A percentile compares a stretch with the other conserved stretches of the same genome.
Conservation (phyloP, 1,140 invertebrate species). For the Matsumurasca onukii region DNA sequence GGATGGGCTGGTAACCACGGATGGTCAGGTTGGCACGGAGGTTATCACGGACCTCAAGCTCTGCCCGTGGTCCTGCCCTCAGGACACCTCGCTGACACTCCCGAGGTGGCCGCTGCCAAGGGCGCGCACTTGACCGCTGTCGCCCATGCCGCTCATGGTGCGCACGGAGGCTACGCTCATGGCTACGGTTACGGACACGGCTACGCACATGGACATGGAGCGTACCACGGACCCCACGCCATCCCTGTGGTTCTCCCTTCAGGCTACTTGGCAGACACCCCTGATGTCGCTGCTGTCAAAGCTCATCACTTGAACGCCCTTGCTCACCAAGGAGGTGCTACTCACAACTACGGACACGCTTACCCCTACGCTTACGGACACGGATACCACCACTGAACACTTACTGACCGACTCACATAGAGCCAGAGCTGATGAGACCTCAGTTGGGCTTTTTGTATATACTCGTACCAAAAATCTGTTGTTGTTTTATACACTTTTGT, state of each 20-base stretch:
- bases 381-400: conserved; percentile 38
- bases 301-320: conserved; percentile 54
- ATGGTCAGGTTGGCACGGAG: not conserved
- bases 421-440: conserved; percentile 24
- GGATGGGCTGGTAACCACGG: conserved; percentile 41
- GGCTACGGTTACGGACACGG: conserved; percentile 42
- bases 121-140: conserved; percentile 44
- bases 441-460: conserved; percentile 28
- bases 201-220: conserved; percentile 39
- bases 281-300: conserved; percentile 60
- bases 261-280: conserved; percentile 59
- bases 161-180: conserved; percentile 20
- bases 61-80: conserved; percentile 30
- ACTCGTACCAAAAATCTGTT: too few species aligned
- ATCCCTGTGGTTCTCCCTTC: conserved; percentile 52
- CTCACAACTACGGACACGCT: conserved; percentile 7
- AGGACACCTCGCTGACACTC: conserved; percentile 53
- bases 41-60: conserved; percentile 15
- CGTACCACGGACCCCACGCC: conserved; percentile 37
- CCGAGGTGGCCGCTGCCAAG: conserved; percentile 54
- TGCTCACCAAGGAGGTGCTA: conserved; percentile 25
- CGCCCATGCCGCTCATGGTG: conserved; percentile 27
- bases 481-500: too few species aligned
- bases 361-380: conserved; percentile 2
- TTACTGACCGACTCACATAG: conserved; percentile 14